phyloP scores from a whole-genome alignment of 2,113 vertebrate species.

The Clarias batrachus region DNA sequence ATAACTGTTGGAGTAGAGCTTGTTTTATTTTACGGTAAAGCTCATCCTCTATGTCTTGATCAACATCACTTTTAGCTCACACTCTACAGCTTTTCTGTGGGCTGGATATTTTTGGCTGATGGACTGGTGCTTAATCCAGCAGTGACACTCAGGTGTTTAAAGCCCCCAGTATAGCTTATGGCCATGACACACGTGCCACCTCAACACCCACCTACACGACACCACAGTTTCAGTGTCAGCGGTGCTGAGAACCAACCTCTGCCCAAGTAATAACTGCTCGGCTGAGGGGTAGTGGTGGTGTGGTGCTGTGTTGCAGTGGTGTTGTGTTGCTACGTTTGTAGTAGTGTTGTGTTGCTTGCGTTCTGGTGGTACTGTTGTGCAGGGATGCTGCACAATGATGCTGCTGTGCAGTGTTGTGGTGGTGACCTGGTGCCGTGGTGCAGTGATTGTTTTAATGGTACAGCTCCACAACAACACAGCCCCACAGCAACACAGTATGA shows the following conservation, averaged over 20 bases:
- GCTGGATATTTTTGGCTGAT: conserved; percentile 4
- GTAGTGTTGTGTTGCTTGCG: too few species aligned
- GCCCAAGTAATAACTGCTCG: background rate
- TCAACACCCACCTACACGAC: conserved; percentile 8
- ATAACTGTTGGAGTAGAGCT: background rate
- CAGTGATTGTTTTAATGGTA: too few species aligned
- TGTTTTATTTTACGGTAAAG: background rate
- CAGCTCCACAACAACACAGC: too few species aligned
- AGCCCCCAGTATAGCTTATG: background rate
- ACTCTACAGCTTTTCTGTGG: background rate
- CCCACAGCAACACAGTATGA: too few species aligned
- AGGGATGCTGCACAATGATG: too few species aligned
- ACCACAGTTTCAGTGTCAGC: background rate
- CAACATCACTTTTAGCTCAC: background rate
- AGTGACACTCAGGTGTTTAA: conserved; percentile 14
- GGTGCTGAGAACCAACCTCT: background rate
- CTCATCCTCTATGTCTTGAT: background rate
- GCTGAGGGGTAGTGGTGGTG: background rate
- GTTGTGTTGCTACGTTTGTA: too few species aligned
- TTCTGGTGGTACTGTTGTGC: too few species aligned
- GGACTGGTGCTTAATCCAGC: background rate
- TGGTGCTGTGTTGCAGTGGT: too few species aligned
- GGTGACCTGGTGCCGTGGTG: too few species aligned
- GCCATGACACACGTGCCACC: background rate
- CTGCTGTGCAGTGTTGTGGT: too few species aligned